Base-by-base conservation (phyloP, 2,797 vertebrate species). In the Euphonia xanthogaster region DNA sequence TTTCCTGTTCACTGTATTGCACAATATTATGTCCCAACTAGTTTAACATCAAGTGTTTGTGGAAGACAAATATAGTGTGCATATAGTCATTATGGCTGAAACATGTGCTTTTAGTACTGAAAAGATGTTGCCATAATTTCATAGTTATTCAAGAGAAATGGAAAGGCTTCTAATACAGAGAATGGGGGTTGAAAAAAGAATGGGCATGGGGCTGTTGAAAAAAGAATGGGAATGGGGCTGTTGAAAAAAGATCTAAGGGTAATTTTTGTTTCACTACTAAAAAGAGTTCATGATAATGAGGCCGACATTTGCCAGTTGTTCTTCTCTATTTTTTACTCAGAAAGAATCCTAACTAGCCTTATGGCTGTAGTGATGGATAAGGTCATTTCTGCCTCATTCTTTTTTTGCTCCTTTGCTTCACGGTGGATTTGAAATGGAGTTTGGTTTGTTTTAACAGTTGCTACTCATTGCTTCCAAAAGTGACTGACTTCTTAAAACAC, bases 301-400 rank as follows among this genome's bases (percentile, higher is more conserved):
- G 57, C 77, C 96, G 94, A 95, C 92, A 96, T 96, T 92, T 96
- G 89, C 94, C 96, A 97, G 96, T 96, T 97, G 96, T 84, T 96
- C 88, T 57, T 78, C 60, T 88, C 94, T 97, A 96, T 97, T 96
- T 97, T 96, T 97, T 84, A 50, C 92, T 91, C 70, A 24, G 68
- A 94, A 93, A 92, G 95, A 96, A 97, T 97, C 83, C 90, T 95
- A 77, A 91, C 90, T 82, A 90, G 88, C 78, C 70, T 92, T 68
- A 60, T 79, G 60, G 53, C 48, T 95, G 6, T 37, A 66, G 71
- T 92, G 89, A 81, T 13, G 58, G 82, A 65, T 91, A 84, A 94
- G 94, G 96, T 96, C 63, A 89, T 54, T 95, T 90, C 82, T 84
- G 51, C 79, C 78, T 86, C 14, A 33, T 73, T 90, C 71, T 85